These are phyloP conservation scores for Heteromyza rotundicornis DNA, from an alignment of 2,888 invertebrate species.

Conservation along the genomic window DNA sequence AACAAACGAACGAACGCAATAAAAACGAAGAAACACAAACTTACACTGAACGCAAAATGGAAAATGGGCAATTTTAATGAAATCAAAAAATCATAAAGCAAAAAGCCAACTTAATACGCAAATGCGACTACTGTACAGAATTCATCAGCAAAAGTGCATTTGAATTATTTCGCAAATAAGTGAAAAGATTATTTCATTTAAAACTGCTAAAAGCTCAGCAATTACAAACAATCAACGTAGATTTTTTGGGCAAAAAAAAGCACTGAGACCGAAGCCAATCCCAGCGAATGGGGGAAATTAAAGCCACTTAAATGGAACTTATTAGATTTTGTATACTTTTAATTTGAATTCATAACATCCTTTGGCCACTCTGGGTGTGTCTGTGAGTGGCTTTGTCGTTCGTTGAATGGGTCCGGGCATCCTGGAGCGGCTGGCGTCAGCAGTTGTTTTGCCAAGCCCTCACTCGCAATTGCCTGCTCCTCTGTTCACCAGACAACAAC, in stretches of 20 bases:
- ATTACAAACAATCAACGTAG: constrained; percentile 47
- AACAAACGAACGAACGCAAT: not conserved
- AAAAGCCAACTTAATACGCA: not conserved
- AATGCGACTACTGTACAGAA: too few relatives aligned
- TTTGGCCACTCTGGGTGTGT: constrained; percentile 18
- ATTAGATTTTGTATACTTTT: constrained; percentile 61
- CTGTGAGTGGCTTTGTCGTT: not conserved
- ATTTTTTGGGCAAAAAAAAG: constrained; percentile 25
- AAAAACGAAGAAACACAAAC: not conserved
- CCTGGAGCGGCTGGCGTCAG: constrained; percentile 19
- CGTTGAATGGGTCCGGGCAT: not conserved
- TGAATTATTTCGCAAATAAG: not conserved
- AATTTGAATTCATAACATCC: constrained; percentile 60
- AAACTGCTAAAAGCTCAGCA: constrained; percentile 48
- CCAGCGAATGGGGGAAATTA: constrained; percentile 32
- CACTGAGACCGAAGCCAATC: constrained; percentile 12
- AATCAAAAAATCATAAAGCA: not conserved
- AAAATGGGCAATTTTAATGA: too few relatives aligned
- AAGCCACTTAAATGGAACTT: constrained; percentile 55
- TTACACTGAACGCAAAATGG: too few relatives aligned
- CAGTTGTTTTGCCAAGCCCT: constrained; percentile 18
- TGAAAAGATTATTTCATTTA: constrained; percentile 14
- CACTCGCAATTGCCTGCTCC: not conserved
- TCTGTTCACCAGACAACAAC: constrained; percentile 1
- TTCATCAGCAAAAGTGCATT: not conserved